These are phyloP conservation scores for Drosophila santomea DNA, from an alignment of 1,140 invertebrate species.

Conservation along the genomic window DNA sequence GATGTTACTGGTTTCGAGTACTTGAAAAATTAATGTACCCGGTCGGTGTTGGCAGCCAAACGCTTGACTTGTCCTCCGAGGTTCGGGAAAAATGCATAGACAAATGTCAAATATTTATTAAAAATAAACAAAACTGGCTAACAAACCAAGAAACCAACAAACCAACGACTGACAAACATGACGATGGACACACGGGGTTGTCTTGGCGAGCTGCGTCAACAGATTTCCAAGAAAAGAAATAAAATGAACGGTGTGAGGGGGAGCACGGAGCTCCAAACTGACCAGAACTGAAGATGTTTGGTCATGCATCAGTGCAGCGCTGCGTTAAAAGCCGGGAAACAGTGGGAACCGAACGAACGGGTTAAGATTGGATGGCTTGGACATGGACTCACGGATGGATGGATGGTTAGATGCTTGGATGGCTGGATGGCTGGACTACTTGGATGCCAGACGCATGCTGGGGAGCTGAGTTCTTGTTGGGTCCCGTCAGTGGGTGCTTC, in stretches of 20 bases:
- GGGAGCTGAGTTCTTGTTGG: slow-evolving; percentile 33
- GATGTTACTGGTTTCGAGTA: slow-evolving; percentile 27
- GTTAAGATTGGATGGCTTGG: slow-evolving; percentile 20
- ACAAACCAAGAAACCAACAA: slow-evolving; percentile 63
- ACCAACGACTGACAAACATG: slow-evolving; percentile 80
- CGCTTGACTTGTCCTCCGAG: slow-evolving; percentile 52
- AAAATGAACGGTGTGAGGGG: slow-evolving; percentile 51
- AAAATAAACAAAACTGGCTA: slow-evolving; percentile 73
- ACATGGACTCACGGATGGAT: slow-evolving; percentile 31
- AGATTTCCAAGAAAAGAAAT: slow-evolving; percentile 78
- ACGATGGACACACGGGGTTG: slow-evolving; percentile 30
- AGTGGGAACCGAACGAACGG: slow-evolving; percentile 50
- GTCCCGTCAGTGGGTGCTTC: slow-evolving; percentile 67
- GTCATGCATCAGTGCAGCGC: slow-evolving; percentile 71
- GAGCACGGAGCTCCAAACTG: slow-evolving; percentile 65
- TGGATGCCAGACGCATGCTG: slow-evolving; percentile 25
- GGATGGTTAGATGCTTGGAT: slow-evolving; percentile 46
- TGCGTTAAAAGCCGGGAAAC: slow-evolving; percentile 59
- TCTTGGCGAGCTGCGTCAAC: slow-evolving; percentile 48
- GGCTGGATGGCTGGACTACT: slow-evolving; percentile 14
- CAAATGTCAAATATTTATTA: slow-evolving; percentile 83
- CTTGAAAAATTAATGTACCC: slow-evolving; percentile 82
- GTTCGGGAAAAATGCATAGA: slow-evolving; percentile 75
- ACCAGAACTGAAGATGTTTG: slow-evolving; percentile 83
- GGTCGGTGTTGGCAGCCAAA: slow-evolving; percentile 68